Percentiles rank a stretch among this genome's conserved stretches.
phyloP scores from a whole-genome alignment of 1,140 invertebrate species.

The Halictus rubicundus region DNA sequence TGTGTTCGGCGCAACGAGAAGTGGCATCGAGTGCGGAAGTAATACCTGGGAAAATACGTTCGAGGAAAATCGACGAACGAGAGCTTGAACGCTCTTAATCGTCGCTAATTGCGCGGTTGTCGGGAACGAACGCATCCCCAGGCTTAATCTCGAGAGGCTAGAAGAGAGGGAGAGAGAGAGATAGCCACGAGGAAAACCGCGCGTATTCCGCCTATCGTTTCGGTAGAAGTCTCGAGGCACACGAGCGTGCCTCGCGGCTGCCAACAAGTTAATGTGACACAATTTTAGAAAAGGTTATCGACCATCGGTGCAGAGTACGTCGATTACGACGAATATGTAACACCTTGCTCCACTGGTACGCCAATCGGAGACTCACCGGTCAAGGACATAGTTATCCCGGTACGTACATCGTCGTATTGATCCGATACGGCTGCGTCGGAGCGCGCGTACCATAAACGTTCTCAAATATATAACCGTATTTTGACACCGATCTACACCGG shows the following conservation, averaged over 20 bases:
- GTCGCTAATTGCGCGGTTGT: too few relatives aligned
- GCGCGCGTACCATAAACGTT: neutral
- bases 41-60: too few relatives aligned
- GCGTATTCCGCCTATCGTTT: too few relatives aligned
- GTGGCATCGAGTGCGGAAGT: too few relatives aligned
- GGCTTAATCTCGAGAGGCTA: too few relatives aligned
- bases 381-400: constrained; percentile 30
- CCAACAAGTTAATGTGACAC: neutral
- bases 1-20: too few relatives aligned
- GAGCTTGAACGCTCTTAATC: too few relatives aligned
- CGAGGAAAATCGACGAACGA: too few relatives aligned
- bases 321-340: neutral
- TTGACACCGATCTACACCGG: neutral
- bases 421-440: constrained; percentile 7
- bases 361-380: constrained; percentile 14
- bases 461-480: constrained; percentile 3
- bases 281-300: neutral
- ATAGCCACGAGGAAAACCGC: too few relatives aligned
- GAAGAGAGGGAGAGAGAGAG: too few relatives aligned
- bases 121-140: too few relatives aligned
- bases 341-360: neutral
- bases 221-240: neutral
- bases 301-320: neutral
- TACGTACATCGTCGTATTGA: constrained; percentile 43
- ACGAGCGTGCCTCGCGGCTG: neutral